Base-by-base conservation (phyloP, 1,140 invertebrate species). In the Drosophila kohkoa region DNA sequence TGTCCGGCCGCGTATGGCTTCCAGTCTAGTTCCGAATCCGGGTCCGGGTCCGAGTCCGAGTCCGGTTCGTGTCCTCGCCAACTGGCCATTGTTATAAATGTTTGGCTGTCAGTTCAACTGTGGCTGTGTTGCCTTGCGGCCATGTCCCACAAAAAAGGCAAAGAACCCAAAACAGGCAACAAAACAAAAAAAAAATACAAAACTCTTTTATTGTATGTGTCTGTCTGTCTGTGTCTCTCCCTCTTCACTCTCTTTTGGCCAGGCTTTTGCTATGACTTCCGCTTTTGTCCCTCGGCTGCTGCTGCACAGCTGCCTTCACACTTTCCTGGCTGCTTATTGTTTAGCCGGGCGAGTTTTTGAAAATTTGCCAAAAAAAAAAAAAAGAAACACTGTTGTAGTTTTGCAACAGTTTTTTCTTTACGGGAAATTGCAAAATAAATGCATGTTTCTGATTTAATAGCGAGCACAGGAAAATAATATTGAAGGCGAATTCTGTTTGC, bases 391-490 rank as follows among this genome's bases (percentile, higher is more conserved):
- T 16, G 13, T 5, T 25, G 25, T 49, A 80, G 57, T 75, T 74
- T 75, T 69, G 52, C 55, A 67, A 67, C 46, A 62, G 48, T 75
- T 76, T 86, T 25, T 77, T 77, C 52, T 52, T 58, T 58, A 66
- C 45, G 62, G 82, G 68, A 90, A 90, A 90, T 90, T 85, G 86
- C 86, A 77, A 90, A 90, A 90, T 90, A 90, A 90, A 90, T 90
- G 86, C 86, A 82, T 90, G 86, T 80, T 90, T 75, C 81, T 80
- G 86, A 90, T 85, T 90, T 90, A 90, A 90, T 82, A 46, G 52
- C n/a, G 13, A 16, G 13, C 4, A 54, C 20, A 25, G 20, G 20
- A 25, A 25, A 25, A 25, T 25, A 25, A 25, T 25, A 25, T 25
- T 13, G n/a, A 32, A 13, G 8, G 41, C 13, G 8, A 30, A 6